Evolutionary conservation across 2,797 vertebrate genomes (phyloP), one percentile per base, ranked within the genome.

Genomic region (Xiphorhynchus erythropygius): DNA sequence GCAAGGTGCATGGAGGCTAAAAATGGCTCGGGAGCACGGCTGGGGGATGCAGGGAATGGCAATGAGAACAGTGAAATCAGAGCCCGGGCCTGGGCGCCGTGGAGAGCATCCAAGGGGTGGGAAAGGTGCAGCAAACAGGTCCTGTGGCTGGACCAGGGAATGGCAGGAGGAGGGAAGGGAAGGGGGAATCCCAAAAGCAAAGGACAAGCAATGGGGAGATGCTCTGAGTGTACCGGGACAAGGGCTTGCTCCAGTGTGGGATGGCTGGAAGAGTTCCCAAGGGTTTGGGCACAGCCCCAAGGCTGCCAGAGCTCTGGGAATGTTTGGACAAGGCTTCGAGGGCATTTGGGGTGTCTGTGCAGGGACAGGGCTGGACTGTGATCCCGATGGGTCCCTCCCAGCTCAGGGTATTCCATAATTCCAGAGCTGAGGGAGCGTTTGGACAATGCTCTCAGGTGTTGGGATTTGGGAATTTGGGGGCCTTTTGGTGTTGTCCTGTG

Each of bases 1-100:
- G 81, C 39, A 87, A 87, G 95, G 90, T 74, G 81, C 50, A 70
- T 8, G 68, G 64, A 78, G 62, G 92, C 87, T 93, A 89, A 94
- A 93, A 86, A 78, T 22, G 91, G 93, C 90, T 90, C 50, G 75
- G 44, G 44, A 46, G 44, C 44, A 46, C 21, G 44, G 81, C 22
- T 92, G 68, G 68, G 3, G 33, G 18, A 18, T 11, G 82, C 82
- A 12, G 82, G 83, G 87, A 90, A 90, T 33, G 50, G 93, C 84
- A 39, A 60, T 16, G 80, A 82, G 85, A 83, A 30, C 5, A 1
- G 42, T 7, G 79, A 59, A 87, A 71, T 3, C 7, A 18, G 73
- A 90, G 88, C 4, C 15, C 41, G 41, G 41, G 41, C 41, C 10
- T 28, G 39, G 70, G 18, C 42, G 2, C 1, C 9, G 22, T 11